These are phyloP conservation scores for Oncorhynchus masou DNA, from an alignment of 2,113 vertebrate genomes.

Conservation along the genomic window DNA sequence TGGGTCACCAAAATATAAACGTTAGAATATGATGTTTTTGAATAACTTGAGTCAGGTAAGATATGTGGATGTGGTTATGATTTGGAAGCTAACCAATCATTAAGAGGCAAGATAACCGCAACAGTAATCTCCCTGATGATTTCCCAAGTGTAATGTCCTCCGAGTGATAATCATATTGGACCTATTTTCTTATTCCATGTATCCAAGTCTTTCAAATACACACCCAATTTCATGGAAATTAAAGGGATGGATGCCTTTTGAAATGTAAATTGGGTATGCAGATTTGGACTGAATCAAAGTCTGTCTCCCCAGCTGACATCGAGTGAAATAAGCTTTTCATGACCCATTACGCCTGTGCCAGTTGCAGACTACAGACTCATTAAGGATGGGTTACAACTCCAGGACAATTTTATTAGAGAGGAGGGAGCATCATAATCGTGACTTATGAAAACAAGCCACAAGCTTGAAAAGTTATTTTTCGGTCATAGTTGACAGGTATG, in stretches of 20 bases:
- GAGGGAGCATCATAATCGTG: constrained; percentile 17
- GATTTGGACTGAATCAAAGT: constrained; percentile 66
- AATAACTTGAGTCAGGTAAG: constrained; percentile 16
- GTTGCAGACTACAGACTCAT: constrained; percentile 56
- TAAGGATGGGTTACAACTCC: constrained; percentile 46
- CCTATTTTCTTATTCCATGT: constrained; percentile 38
- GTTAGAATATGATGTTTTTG: constrained; percentile 6
- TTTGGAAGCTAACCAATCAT: neutral
- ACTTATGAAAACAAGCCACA: constrained; percentile 38
- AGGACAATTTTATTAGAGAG: constrained; percentile 29
- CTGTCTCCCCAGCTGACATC: constrained; percentile 56
- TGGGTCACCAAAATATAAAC: neutral
- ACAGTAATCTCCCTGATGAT: constrained; percentile 38
- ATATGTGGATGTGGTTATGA: neutral
- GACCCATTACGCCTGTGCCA: constrained; percentile 44
- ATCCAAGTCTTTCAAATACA: constrained; percentile 50
- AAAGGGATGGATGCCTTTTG: constrained; percentile 63
- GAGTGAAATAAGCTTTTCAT: constrained; percentile 58
- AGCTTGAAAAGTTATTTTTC: constrained; percentile 32
- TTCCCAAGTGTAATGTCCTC: constrained; percentile 43
- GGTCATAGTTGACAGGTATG: constrained; percentile 39
- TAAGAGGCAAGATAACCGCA: constrained; percentile 11
- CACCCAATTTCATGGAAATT: constrained; percentile 69
- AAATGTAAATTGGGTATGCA: constrained; percentile 67
- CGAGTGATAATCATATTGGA: constrained; percentile 36